Evolutionary conservation across 2,797 vertebrate genomes (phyloP), one percentile per base, ranked within the genome.

Genomic region (Eremophila alpestris): DNA sequence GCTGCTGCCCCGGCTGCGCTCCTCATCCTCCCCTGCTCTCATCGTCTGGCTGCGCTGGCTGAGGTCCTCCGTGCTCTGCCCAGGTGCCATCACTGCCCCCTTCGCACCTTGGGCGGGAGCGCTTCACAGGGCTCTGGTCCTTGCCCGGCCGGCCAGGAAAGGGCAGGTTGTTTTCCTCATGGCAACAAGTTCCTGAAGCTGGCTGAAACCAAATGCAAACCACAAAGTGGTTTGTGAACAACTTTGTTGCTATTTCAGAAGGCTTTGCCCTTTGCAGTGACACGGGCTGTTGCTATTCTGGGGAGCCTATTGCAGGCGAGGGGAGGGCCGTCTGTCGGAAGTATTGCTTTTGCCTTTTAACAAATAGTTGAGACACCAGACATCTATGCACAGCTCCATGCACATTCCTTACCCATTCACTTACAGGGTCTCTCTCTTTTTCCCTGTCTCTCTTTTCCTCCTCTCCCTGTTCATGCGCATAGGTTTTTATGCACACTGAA

Each of bases 181-280:
- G 95, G 94, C 93, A 92, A 94, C 91, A 58, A 86, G 95, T 92
- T 86, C 43, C 92, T 59, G 88, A 60, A 91, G 94, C 91, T 19
- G 77, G 30, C 89, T 46, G 41, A 51, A 90, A 86, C 55, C 73
- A 93, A 96, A 90, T 3, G 96, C 95, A 73, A 95, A 93, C 94
- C 92, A 81, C 97, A 43, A 90, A 95, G 97, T 96, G 96, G 95
- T 94, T 96, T 87, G 97, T 84, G 96, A 97, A 96, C 94, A 98
- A 98, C 97, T 98, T 98, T 97, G 97, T 97, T 97, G 97, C 98
- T 97, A 97, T 98, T 98, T 97, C 98, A 95, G 97, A 98, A 97
- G 97, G 98, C 97, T 98, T 98, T 98, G 98, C 98, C 98, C 98
- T 98, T 97, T 97, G 89, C 97, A 55, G 98, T 97, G 98, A 98